Percentiles rank a stretch among this genome's conserved stretches.
Conservation (phyloP, 2,797 vertebrate genomes). For the Apodemus agrarius region DNA sequence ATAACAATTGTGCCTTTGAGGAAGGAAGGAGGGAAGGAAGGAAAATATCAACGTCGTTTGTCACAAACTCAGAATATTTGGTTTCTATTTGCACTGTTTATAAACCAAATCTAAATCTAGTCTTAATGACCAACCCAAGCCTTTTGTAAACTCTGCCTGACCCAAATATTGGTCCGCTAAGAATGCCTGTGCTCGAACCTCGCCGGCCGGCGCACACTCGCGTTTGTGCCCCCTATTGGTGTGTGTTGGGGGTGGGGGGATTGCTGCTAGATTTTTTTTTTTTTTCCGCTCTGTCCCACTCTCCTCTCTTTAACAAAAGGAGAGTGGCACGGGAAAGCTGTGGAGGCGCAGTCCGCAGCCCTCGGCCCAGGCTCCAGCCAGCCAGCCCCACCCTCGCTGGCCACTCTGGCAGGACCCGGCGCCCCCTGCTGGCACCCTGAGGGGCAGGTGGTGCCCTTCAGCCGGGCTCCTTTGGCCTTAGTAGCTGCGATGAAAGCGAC, state of each 20-base stretch:
- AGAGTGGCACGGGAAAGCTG: not conserved
- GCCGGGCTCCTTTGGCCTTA: not conserved
- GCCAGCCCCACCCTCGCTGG: not conserved
- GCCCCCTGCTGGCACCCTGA: not conserved
- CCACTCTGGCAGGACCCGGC: not conserved
- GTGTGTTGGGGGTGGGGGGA: not conserved
- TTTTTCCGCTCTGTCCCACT: not conserved
- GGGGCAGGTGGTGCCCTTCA: not conserved
- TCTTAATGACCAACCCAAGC: not conserved
- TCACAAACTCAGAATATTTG: not conserved
- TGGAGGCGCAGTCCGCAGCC: too few species aligned
- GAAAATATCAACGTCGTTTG: not conserved
- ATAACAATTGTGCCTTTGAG: not conserved
- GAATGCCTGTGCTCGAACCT: not conserved
- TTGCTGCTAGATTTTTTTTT: not conserved
- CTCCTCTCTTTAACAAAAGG: not conserved
- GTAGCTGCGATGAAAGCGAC: not conserved
- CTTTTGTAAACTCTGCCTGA: not conserved
- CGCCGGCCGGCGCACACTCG: not conserved
- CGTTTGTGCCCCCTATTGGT: fast-evolving
- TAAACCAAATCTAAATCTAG: not conserved
- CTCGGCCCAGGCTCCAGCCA: not conserved
- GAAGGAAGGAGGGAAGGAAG: not conserved
- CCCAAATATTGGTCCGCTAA: not conserved
- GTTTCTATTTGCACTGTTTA: not conserved